Percentiles rank a stretch among this genome's conserved stretches.
phyloP scores from a whole-genome alignment of 1,140 invertebrate genomes.

The Sycophila sp. region DNA sequence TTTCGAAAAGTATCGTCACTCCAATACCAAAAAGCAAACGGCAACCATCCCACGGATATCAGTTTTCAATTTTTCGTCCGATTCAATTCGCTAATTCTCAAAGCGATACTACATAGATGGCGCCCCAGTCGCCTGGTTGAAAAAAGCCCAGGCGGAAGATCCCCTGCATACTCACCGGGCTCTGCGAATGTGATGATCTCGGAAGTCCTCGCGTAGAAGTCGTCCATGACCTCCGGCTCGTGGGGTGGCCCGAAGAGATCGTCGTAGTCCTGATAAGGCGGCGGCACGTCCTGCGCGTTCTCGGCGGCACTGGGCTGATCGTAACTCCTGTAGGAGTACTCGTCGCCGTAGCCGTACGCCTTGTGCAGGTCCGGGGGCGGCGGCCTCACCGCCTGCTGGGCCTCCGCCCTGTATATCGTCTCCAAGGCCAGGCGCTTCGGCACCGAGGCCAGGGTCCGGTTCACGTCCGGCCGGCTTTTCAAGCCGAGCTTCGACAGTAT shows the following conservation, averaged over 20 bases:
- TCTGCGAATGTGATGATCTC: constrained; percentile 86
- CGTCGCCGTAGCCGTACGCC: constrained; percentile 54
- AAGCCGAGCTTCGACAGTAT: constrained; percentile 80
- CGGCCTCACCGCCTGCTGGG: constrained; percentile 52
- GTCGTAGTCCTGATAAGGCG: constrained; percentile 52
- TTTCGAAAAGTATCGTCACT: no score
- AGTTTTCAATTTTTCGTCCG: no score
- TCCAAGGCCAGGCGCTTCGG: constrained; percentile 76
- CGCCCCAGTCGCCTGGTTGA: neutral
- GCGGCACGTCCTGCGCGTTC: constrained; percentile 1
- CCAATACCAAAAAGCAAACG: no score
- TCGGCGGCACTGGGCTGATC: constrained; percentile 39
- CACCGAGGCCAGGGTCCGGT: constrained; percentile 68
- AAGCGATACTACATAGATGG: neutral
- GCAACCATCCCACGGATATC: no score
- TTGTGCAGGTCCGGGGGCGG: constrained; percentile 43
- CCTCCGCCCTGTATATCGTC: constrained; percentile 74
- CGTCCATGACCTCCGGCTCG: constrained; percentile 68
- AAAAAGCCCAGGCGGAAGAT: neutral
- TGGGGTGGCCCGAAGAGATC: constrained; percentile 48
- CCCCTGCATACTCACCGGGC: constrained; percentile 70
- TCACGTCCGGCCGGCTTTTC: constrained; percentile 75
- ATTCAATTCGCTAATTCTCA: no score
- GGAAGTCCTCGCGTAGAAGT: constrained; percentile 81
- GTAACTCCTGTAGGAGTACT: constrained; percentile 58